Evolutionary conservation across 1,140 invertebrate genomes (phyloP).

Genomic region (Arion vulgaris): DNA sequence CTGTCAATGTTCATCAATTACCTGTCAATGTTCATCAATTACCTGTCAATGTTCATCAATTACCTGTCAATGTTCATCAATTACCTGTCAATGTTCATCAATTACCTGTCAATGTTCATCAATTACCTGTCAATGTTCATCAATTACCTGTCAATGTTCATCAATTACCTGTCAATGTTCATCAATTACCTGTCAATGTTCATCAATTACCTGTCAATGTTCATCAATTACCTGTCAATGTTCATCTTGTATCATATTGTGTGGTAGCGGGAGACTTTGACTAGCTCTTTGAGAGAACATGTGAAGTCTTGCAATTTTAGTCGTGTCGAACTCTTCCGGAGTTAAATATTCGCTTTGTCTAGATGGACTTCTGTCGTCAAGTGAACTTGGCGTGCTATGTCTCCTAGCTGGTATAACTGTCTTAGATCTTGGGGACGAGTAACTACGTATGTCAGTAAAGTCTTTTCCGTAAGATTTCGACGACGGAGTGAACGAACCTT

Average conservation of each 20-base stretch:
- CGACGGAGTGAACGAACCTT: neutral
- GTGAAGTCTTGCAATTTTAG: neutral
- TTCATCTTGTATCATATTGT: neutral
- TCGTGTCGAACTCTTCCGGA: neutral
- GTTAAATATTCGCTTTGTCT: neutral
- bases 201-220: too few relatives aligned
- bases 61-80: too few relatives aligned
- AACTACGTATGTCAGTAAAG: neutral
- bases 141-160: too few relatives aligned
- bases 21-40: too few relatives aligned
- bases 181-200: too few relatives aligned
- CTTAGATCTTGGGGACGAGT: neutral
- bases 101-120: too few relatives aligned
- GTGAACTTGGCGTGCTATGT: neutral
- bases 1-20: too few relatives aligned
- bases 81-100: too few relatives aligned
- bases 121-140: too few relatives aligned
- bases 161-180: too few relatives aligned
- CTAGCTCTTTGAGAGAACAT: neutral
- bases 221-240: too few relatives aligned
- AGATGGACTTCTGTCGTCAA: neutral
- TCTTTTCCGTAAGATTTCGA: neutral
- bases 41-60: too few relatives aligned
- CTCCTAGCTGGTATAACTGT: neutral
- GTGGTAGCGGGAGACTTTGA: neutral